These are phyloP conservation scores for Cantharis lateralis DNA, from an alignment of 2,888 invertebrate genomes.

Conservation along the genomic window DNA sequence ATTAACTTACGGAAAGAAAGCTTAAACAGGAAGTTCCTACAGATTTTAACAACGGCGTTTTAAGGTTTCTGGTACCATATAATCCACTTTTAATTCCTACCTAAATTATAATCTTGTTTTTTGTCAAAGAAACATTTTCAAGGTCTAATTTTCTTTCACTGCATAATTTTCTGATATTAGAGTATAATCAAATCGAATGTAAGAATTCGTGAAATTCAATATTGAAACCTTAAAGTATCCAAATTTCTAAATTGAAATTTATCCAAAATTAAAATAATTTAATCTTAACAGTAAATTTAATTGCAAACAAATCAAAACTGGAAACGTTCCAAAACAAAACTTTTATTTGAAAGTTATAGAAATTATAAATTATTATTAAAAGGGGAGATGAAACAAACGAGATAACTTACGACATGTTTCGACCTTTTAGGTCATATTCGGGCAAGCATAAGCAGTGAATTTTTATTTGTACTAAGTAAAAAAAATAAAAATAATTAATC, in stretches of 20 bases:
- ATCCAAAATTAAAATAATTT: neutral
- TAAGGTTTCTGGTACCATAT: neutral
- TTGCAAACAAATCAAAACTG: no score
- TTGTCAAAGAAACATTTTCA: neutral
- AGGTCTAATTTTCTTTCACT: neutral
- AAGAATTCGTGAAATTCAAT: neutral
- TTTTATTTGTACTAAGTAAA: no score
- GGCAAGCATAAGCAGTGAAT: no score
- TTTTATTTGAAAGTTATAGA: no score
- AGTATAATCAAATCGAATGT: neutral
- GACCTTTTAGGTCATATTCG: no score
- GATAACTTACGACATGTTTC: no score
- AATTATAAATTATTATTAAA: no score
- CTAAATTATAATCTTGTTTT: neutral
- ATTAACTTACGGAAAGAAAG: neutral
- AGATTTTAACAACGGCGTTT: neutral
- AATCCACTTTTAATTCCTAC: neutral
- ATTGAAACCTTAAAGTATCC: neutral
- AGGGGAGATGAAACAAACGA: no score
- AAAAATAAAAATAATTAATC: neutral
- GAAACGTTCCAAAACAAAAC: no score
- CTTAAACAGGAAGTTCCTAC: neutral
- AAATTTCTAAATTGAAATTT: neutral
- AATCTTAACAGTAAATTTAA: neutral
- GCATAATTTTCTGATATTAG: neutral